Conservation (phyloP, 2,797 vertebrate genomes). For the Takifugu ocellatus region DNA sequence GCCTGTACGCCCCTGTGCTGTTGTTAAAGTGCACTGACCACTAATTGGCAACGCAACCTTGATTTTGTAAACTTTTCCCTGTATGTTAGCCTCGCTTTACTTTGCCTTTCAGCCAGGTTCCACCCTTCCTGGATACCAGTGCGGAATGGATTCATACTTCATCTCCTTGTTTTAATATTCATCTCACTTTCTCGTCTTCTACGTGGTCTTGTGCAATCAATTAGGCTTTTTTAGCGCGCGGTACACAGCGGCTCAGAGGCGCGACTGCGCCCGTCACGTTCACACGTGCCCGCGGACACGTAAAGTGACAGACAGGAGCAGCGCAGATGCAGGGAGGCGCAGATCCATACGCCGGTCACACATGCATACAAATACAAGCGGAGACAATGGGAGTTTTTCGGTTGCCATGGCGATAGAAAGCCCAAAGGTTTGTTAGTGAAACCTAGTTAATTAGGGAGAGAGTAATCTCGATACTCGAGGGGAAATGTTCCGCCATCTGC, state of each 20-base stretch:
- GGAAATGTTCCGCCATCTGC: constrained; percentile 78
- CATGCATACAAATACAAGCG: constrained; percentile 37
- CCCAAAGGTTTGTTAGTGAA: constrained; percentile 82
- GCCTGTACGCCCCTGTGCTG: not conserved
- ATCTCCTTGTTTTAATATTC: constrained; percentile 10
- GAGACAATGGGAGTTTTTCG: constrained; percentile 57
- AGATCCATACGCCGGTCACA: constrained; percentile 13
- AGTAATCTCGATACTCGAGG: constrained; percentile 64
- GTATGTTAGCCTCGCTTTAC: constrained; percentile 17
- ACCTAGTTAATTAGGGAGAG: constrained; percentile 77
- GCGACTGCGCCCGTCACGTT: not conserved
- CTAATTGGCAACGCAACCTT: constrained; percentile 11
- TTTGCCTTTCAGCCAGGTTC: constrained; percentile 15
- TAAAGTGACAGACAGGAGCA: constrained; percentile 3
- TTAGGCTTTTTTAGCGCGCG: constrained; percentile 30
- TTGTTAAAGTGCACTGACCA: constrained; percentile 11
- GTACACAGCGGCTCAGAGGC: constrained; percentile 7
- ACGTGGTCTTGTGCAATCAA: constrained; percentile 42
- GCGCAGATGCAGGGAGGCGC: constrained; percentile 5
- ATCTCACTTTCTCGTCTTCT: constrained; percentile 40
- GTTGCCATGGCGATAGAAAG: constrained; percentile 79
- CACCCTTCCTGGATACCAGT: constrained; percentile 15
- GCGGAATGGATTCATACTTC: constrained; percentile 17
- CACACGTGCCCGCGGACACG: constrained; percentile 2
- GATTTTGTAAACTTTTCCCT: not conserved